Percentiles rank a stretch among this genome's conserved stretches.
Evolutionary conservation across 2,797 vertebrate genomes (phyloP).

Genomic region (Muscicapa comitata): DNA sequence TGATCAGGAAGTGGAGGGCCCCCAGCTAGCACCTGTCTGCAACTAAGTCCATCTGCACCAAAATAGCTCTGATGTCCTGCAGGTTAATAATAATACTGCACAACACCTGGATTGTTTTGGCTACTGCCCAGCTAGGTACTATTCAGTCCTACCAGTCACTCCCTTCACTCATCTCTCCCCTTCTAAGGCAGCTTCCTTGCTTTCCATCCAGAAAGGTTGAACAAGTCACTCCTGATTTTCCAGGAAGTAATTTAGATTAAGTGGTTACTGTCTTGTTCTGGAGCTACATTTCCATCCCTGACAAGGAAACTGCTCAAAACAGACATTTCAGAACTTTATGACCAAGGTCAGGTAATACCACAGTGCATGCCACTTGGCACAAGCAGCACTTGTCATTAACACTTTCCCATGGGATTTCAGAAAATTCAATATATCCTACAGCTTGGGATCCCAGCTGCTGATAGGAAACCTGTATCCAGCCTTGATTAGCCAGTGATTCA

Average conservation of each 20-base stretch:
- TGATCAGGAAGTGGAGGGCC: background rate
- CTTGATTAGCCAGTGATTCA: background rate
- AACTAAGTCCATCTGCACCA: background rate
- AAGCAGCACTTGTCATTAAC: background rate
- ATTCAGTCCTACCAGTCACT: background rate
- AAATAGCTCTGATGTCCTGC: background rate
- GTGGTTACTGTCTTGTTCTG: background rate
- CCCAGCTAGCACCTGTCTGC: background rate
- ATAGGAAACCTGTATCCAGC: background rate
- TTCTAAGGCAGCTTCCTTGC: background rate
- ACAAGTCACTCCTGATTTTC: slow-evolving; percentile 20
- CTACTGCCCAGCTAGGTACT: background rate
- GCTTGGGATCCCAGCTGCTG: background rate
- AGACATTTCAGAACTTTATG: background rate
- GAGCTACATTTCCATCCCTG: background rate
- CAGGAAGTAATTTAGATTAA: background rate
- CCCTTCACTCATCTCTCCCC: background rate
- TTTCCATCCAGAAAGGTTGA: background rate
- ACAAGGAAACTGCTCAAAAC: background rate
- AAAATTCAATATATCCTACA: background rate
- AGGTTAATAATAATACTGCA: background rate
- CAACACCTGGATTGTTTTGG: background rate
- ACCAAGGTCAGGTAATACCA: background rate
- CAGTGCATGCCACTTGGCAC: background rate
- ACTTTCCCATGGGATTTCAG: background rate